Evolutionary conservation across 2,888 invertebrate species (phyloP), one percentile per base, ranked within the genome.

Genomic region (Troilus luridus): DNA sequence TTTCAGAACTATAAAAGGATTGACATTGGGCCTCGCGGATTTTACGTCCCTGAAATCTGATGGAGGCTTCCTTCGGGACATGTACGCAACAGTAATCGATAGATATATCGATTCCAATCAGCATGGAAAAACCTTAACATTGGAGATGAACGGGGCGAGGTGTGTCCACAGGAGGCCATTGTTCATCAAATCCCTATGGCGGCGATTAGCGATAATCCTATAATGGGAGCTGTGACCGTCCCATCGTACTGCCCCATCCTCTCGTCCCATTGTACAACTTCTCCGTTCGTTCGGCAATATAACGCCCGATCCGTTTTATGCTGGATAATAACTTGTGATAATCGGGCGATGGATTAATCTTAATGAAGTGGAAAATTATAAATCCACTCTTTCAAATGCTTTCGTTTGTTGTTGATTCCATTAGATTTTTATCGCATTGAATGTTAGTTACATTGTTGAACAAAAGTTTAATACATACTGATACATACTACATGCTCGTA

Each of bases 91-190:
- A 27, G 72, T 77, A 6, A 41, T 27, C 27, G 72, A 27, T 6
- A 0, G 67, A 0, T 41, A 14, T 1, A 77, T 77, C 72, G 72
- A 77, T 77, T 77, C 72, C 72, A 77, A 77, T 77, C 72, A 77
- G 72, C 72, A 77, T 77, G 72, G 41, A 41, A 77, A 77, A 77
- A 77, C 72, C 72, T 77, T 77, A 77, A 27, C 72, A 77, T 41
- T 77, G 72, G 72, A 77, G 72, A 77, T 77, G 27, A 17, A 41
- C 8, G 17, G 9, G 41, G 9, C 72, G 72, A 77, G 72, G 72
- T 77, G 27, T 77, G 17, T 17, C 72, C 72, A 41, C 10, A 17
- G 41, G 27, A 24, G 72, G 17, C 72, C 27, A 77, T 77, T 77
- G 72, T 77, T 77, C 72, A 77, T 77, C 41, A 41, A 77, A 77